Evolutionary conservation across 1,140 invertebrate genomes (phyloP).

Genomic region (Drosophila sturtevanti): DNA sequence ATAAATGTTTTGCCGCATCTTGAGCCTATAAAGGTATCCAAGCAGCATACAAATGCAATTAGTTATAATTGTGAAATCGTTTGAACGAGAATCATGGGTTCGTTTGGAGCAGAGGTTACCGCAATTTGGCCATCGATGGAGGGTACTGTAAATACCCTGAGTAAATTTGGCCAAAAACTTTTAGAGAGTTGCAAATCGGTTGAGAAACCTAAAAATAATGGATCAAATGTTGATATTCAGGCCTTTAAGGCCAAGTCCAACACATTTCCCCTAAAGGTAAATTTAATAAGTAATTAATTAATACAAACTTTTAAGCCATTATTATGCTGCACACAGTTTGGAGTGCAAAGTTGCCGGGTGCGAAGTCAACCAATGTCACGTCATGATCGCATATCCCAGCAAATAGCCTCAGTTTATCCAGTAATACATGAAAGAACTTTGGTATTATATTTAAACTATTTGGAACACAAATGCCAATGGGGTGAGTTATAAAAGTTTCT

Average conservation of each 20-base stretch:
- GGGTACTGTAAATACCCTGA: not conserved
- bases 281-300: not conserved
- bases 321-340: slow-evolving; percentile 37
- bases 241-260: not conserved
- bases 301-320: too few relatives aligned
- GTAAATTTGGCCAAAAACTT: not conserved
- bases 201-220: not conserved
- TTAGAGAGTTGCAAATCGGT: not conserved
- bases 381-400: slow-evolving; percentile 18
- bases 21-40: not conserved
- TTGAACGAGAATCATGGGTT: not conserved
- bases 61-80: slow-evolving; percentile 5
- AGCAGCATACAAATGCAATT: not conserved
- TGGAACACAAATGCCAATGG: slow-evolving; percentile 72
- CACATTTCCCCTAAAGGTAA: not conserved
- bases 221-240: not conserved
- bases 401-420: slow-evolving; percentile 67
- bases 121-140: not conserved
- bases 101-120: not conserved
- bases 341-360: slow-evolving; percentile 55
- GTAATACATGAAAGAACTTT: slow-evolving; percentile 75
- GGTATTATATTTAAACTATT: slow-evolving; percentile 62
- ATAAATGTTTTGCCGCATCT: too few relatives aligned
- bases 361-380: slow-evolving; percentile 29
- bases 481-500: slow-evolving; percentile 39